phyloP scores from a whole-genome alignment of 2,113 vertebrate species.

The Morone saxatilis region DNA sequence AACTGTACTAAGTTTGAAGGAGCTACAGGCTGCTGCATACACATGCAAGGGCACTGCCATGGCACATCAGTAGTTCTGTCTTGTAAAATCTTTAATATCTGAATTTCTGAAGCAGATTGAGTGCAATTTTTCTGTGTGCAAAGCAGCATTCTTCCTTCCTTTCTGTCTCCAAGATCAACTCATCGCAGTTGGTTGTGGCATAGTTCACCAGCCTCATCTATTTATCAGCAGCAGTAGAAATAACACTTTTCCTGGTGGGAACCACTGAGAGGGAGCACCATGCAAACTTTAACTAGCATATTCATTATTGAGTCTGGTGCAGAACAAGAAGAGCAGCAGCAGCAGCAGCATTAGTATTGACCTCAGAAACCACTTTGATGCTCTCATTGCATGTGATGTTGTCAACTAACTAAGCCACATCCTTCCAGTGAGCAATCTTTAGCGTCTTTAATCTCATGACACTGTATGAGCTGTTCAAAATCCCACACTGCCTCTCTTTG shows the following conservation, averaged over 20 bases:
- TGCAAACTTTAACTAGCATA: constrained; percentile 3
- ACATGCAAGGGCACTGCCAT: too few species aligned
- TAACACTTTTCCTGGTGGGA: neutral
- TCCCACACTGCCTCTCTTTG: neutral
- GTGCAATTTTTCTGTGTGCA: too few species aligned
- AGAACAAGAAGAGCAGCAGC: constrained; percentile 2
- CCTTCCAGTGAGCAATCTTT: neutral
- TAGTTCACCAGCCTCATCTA: neutral
- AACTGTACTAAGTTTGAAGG: too few species aligned
- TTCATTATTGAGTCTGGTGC: neutral
- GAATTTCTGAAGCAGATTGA: neutral
- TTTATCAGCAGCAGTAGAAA: neutral
- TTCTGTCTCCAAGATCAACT: neutral
- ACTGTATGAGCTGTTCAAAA: constrained; percentile 20
- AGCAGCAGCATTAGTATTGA: neutral
- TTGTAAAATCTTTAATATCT: neutral
- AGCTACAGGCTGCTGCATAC: too few species aligned
- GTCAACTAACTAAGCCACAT: neutral
- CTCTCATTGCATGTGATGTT: neutral
- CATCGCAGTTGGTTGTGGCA: neutral
- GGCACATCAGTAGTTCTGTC: neutral
- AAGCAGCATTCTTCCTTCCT: neutral
- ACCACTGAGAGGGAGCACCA: neutral
- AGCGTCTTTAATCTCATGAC: constrained; percentile 41
- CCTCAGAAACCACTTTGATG: constrained; percentile 24